Conservation (phyloP, 2,113 vertebrate species). For the Lepisosteus osseus region DNA sequence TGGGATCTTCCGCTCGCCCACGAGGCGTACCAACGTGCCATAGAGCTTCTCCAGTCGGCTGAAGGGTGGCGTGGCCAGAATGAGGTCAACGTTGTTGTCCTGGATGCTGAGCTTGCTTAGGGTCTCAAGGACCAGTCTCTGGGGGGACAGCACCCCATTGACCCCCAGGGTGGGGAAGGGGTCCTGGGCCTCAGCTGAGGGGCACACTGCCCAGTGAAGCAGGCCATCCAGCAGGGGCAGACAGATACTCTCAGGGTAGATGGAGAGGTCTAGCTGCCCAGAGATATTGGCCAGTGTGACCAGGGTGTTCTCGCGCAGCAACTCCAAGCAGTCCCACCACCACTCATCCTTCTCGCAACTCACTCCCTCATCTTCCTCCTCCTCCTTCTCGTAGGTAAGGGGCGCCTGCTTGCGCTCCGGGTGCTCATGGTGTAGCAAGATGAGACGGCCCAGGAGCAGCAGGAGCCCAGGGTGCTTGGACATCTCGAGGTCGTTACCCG, state of each 20-base stretch:
- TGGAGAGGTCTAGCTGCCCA: slow-evolving; percentile 93
- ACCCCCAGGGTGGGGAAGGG: slow-evolving; percentile 92
- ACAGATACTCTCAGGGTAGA: slow-evolving; percentile 96
- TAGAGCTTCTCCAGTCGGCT: slow-evolving; percentile 94
- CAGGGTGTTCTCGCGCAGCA: slow-evolving; percentile 93
- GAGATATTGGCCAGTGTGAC: slow-evolving; percentile 98
- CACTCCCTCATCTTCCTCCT: slow-evolving; percentile 89
- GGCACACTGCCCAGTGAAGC: slow-evolving; percentile 97
- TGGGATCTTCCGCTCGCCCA: slow-evolving; percentile 94
- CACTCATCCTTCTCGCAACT: slow-evolving; percentile 92
- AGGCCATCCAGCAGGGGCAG: slow-evolving; percentile 94
- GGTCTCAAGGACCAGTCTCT: slow-evolving; percentile 98
- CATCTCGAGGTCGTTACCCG: slow-evolving; percentile 97
- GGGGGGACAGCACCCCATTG: slow-evolving; percentile 90
- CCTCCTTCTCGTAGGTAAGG: slow-evolving; percentile 95
- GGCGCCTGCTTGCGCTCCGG: slow-evolving; percentile 94
- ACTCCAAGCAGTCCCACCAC: slow-evolving; percentile 99
- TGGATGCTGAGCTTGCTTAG: slow-evolving; percentile 99
- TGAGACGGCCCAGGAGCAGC: slow-evolving; percentile 89
- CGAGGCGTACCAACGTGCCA: slow-evolving; percentile 90
- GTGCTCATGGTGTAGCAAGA: slow-evolving; percentile 94
- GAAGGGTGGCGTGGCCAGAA: slow-evolving; percentile 93
- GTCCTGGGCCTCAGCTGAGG: slow-evolving; percentile 96
- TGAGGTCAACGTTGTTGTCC: slow-evolving; percentile 99
- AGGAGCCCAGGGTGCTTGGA: slow-evolving; percentile 94